phyloP scores from a whole-genome alignment of 2,113 vertebrate species.

The Rallus limicola region DNA sequence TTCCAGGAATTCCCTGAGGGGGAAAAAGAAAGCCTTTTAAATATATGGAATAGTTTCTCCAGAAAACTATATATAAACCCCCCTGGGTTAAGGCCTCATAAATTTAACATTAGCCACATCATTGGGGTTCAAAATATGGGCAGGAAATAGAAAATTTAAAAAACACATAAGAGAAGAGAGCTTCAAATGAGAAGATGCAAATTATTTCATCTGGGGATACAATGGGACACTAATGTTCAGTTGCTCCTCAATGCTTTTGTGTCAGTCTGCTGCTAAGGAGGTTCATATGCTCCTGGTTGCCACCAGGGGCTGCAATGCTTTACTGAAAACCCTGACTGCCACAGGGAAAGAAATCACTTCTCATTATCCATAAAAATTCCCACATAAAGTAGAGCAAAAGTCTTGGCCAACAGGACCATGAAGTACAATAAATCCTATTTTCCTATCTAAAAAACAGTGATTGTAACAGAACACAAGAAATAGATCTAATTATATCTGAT shows the following conservation, averaged over 20 bases:
- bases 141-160: not conserved
- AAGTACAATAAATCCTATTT: not conserved
- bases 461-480: not conserved
- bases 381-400: not conserved
- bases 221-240: not conserved
- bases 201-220: not conserved
- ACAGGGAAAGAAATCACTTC: not conserved
- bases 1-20: conserved; percentile 77
- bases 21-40: not conserved
- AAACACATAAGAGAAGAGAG: not conserved
- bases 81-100: not conserved
- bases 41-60: not conserved
- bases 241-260: not conserved
- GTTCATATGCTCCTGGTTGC: not conserved
- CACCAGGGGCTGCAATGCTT: not conserved
- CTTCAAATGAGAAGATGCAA: not conserved
- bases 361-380: not conserved
- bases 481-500: not conserved
- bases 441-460: not conserved
- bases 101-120: not conserved
- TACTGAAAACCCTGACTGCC: not conserved
- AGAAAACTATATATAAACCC: not conserved
- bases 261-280: not conserved
- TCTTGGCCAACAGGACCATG: not conserved
- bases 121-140: not conserved